Evolutionary conservation across 23 tunicate genomes (phyloP).

Genomic region (Trididemnum nubilum): DNA sequence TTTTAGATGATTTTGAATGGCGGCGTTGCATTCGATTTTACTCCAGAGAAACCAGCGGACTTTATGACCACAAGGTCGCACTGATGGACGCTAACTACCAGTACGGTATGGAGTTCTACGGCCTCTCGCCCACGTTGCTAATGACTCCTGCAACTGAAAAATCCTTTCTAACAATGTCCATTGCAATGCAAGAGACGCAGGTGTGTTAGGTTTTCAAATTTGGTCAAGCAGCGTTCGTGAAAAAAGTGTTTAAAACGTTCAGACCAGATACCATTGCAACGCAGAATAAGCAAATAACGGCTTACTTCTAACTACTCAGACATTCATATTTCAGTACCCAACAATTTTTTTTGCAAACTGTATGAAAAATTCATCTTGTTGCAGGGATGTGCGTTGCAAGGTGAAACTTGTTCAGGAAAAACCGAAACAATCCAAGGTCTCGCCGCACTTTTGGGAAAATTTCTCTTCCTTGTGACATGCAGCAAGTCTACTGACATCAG

Average conservation of each 20-base stretch:
- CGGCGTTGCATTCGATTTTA: slow-evolving; percentile 76
- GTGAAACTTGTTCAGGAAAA: slow-evolving; percentile 76
- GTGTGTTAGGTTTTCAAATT: too few species aligned
- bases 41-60: slow-evolving; percentile 38
- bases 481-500: slow-evolving; percentile 47
- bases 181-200: slow-evolving; percentile 45
- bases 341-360: too few species aligned
- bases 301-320: too few species aligned
- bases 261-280: too few species aligned
- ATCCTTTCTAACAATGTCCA: slow-evolving; percentile 63
- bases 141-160: slow-evolving; percentile 70
- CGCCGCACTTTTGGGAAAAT: slow-evolving; percentile 78
- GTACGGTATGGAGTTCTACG: slow-evolving; percentile 83
- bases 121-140: slow-evolving; percentile 48
- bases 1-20: slow-evolving; percentile 90
- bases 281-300: too few species aligned
- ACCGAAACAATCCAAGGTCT: slow-evolving; percentile 83
- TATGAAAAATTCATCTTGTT: too few species aligned
- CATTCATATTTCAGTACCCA: too few species aligned
- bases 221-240: too few species aligned
- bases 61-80: slow-evolving; percentile 51
- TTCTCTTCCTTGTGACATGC: slow-evolving; percentile 60
- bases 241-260: not conserved
- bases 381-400: slow-evolving; percentile 82
- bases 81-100: slow-evolving; percentile 63